These are phyloP conservation scores for rabbit (Oryctolagus cuniculus) DNA, from an alignment of 2,113 vertebrate species.

Conservation along the genomic window mOryCun1.1 NC_091439.1:65707501-65708000, in stretches of 20 bases:
- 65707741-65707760: conserved; percentile 19
- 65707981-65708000: not conserved
- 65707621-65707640: not conserved
- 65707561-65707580: not conserved
- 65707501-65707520: conserved; percentile 32
- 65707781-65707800: conserved; percentile 34
- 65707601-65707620: conserved; percentile 40
- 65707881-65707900: not conserved
- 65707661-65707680: conserved; percentile 60
- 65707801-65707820: conserved; percentile 28
- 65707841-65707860: not conserved
- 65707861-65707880: not conserved
- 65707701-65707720: conserved; percentile 63
- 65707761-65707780: conserved; percentile 47
- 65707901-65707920: not conserved
- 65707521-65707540: not conserved
- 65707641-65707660: not conserved
- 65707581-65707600: conserved; percentile 28
- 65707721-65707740: conserved; percentile 47
- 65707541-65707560: conserved; percentile 49
- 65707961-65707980: not conserved
- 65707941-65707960: conserved; percentile 40
- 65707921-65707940: not conserved
- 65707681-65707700: conserved; percentile 50
- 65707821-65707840: not conserved